Evolutionary conservation across 2,113 vertebrate genomes (phyloP).

Genomic region (Porphyrio hochstetteri): DNA sequence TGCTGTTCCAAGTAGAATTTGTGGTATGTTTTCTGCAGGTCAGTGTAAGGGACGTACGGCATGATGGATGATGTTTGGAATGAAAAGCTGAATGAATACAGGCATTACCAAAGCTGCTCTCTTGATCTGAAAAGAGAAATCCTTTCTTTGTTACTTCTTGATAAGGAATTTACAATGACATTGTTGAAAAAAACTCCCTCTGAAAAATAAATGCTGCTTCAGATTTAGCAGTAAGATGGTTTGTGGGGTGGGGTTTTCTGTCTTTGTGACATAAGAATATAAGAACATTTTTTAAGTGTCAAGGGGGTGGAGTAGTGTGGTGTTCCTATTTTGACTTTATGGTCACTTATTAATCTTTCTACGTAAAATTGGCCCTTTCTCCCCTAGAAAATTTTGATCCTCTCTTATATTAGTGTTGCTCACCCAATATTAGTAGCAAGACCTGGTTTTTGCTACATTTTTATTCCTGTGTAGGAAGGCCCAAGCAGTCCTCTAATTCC

Average conservation of each 20-base stretch:
- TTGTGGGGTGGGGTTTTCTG: background rate
- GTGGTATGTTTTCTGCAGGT: slow-evolving; percentile 43
- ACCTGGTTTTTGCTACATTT: background rate
- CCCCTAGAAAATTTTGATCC: background rate
- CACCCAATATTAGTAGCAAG: background rate
- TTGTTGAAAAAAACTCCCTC: background rate
- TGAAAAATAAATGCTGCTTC: background rate
- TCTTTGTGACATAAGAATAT: background rate
- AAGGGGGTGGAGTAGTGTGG: too few species aligned
- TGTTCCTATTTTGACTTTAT: background rate
- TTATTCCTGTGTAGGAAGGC: background rate
- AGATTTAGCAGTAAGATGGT: background rate
- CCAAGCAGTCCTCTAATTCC: background rate
- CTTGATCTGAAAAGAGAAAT: slow-evolving; percentile 21
- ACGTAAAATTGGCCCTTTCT: background rate
- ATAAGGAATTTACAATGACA: background rate
- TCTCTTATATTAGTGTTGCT: background rate
- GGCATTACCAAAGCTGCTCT: background rate
- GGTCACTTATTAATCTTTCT: background rate
- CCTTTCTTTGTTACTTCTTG: background rate
- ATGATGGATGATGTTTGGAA: slow-evolving; percentile 67
- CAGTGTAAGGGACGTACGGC: background rate
- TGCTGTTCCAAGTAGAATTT: slow-evolving; percentile 34
- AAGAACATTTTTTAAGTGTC: background rate
- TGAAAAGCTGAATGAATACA: slow-evolving; percentile 31